Conservation (phyloP, 2,113 vertebrate species). For the Podilymbus podiceps region DNA sequence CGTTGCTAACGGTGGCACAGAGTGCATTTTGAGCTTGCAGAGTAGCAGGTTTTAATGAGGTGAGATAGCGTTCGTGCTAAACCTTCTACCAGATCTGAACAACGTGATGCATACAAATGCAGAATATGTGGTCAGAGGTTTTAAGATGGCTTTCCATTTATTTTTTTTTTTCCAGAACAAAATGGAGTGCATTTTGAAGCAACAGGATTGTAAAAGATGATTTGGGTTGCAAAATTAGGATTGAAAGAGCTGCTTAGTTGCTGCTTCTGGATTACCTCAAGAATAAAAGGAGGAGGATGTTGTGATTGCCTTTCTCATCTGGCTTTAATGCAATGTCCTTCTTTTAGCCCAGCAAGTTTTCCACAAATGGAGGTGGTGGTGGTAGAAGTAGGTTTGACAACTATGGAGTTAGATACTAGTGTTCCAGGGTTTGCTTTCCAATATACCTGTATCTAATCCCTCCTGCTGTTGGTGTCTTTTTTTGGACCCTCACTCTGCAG, state of each 20-base stretch:
- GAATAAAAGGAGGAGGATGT: not conserved
- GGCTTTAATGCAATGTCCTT: not conserved
- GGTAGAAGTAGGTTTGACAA: not conserved
- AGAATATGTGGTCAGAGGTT: not conserved
- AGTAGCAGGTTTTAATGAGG: slow-evolving; percentile 18
- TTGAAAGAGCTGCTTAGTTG: not conserved
- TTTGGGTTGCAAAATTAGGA: not conserved
- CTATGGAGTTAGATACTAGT: not conserved
- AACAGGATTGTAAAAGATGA: not conserved
- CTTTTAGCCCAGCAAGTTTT: not conserved
- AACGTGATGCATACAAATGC: not conserved
- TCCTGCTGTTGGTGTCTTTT: not conserved
- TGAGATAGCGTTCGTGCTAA: not conserved
- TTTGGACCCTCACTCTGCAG: not conserved
- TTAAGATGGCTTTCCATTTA: not conserved
- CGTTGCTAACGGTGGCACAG: not conserved
- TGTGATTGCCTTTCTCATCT: not conserved
- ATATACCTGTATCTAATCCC: not conserved
- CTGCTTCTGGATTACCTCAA: not conserved
- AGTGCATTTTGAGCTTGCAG: not conserved
- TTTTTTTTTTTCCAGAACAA: not conserved
- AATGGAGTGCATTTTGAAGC: not conserved
- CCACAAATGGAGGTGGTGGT: not conserved
- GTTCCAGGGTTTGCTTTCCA: not conserved
- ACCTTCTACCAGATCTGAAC: not conserved